Evolutionary conservation across 1,140 invertebrate species (phyloP).

Genomic region (Chionoecetes opilio): DNA sequence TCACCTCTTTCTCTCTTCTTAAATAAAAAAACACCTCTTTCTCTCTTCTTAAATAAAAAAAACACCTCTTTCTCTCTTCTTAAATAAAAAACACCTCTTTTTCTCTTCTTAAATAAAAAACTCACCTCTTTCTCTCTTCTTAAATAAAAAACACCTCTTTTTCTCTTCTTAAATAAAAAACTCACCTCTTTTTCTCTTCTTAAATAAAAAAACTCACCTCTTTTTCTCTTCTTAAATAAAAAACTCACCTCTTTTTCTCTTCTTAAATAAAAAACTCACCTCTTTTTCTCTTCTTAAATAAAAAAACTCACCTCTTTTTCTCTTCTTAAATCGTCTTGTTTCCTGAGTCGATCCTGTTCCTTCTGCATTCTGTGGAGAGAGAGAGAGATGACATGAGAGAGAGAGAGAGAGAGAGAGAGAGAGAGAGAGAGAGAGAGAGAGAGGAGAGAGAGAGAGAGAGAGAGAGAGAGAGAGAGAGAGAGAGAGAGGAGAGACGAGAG

Average conservation of each 20-base stretch:
- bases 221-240: no score
- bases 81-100: no score
- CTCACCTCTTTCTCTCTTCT: no score
- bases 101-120: no score
- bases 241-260: background rate
- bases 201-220: background rate
- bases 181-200: background rate
- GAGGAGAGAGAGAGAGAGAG: background rate
- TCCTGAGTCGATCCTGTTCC: conserved; percentile 91
- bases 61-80: no score
- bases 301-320: conserved; percentile 82
- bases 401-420: background rate
- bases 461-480: background rate
- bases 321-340: conserved; percentile 89
- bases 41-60: no score
- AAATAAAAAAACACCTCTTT: no score
- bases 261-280: no score
- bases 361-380: conserved; percentile 87
- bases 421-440: background rate
- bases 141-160: no score
- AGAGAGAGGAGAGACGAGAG: background rate
- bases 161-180: no score
- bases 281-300: no score
- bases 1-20: no score
- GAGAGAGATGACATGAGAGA: conserved; percentile 43